A percentile compares a stretch with the other conserved stretches of the same genome.
Conservation (phyloP, 2,797 vertebrate species). For the Neosilurus hyrtlii region DNA sequence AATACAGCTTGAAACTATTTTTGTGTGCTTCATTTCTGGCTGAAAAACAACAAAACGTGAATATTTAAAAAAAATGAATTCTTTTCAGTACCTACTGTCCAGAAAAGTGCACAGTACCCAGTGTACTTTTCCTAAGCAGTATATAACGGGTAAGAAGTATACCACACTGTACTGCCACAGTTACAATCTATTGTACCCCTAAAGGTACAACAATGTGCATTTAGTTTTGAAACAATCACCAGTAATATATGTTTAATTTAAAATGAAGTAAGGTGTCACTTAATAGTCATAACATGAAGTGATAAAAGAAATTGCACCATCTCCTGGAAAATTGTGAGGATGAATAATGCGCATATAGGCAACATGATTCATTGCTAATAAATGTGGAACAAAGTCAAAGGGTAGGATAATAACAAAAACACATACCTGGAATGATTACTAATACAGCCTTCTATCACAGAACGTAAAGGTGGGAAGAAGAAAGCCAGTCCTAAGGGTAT, state of each 20-base stretch:
- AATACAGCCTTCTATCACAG: neutral
- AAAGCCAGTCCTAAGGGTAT: slow-evolving; percentile 34
- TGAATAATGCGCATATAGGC: slow-evolving; percentile 18
- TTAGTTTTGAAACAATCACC: neutral
- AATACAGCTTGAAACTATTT: too few relatives aligned
- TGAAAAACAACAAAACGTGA: too few relatives aligned
- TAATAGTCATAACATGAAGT: neutral
- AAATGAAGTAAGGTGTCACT: neutral
- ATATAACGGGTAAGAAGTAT: too few relatives aligned
- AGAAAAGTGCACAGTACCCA: too few relatives aligned
- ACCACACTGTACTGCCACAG: too few relatives aligned
- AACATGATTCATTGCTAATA: slow-evolving; percentile 17
- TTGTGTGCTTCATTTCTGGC: too few relatives aligned
- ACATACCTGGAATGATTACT: slow-evolving; percentile 1
- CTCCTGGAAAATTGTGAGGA: neutral
- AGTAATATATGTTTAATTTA: neutral
- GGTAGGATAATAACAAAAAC: neutral
- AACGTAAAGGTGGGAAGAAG: slow-evolving; percentile 25
- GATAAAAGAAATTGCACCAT: neutral
- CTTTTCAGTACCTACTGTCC: too few relatives aligned
- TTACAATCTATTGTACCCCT: too few relatives aligned
- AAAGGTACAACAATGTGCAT: neutral
- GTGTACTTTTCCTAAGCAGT: too few relatives aligned
- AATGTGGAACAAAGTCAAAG: slow-evolving; percentile 8
- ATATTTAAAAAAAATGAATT: too few relatives aligned